Evolutionary conservation across 2,888 invertebrate species (phyloP), one percentile per base, ranked within the genome.

Genomic region (Cryptosula pallasiana): DNA sequence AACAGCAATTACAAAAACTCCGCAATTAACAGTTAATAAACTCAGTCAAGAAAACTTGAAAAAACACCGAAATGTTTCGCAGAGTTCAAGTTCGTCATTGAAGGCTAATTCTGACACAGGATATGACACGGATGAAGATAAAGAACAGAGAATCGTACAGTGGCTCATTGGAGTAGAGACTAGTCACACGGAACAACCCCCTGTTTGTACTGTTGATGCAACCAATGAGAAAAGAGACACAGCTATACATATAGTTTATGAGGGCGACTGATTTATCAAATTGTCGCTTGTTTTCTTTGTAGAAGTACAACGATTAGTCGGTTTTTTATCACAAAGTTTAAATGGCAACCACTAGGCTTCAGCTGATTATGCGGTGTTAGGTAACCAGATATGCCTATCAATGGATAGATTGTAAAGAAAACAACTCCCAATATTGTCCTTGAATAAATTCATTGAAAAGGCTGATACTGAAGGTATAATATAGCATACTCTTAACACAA

Each of bases 231-330:
- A 70, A 23, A 35, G 70, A 9, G 70, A 70, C 45, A 70, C 70
- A 3, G 70, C 70, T 13, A 70, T 70, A 70, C 70, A 70, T 36
- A 70, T 70, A 36, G 70, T 70, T 5, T 70, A 70, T 29, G 55
- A 36, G 45, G 70, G 70, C 2, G 70, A 70, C 29, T 69, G 69
- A 69, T 20, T 23, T 16, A 57, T 9, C 20, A 9, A 5, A 16
- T 13, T 45, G 20, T 45, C 45, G 9, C 9, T 45, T 5, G 9
- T 13, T 45, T 45, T 13, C 20, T 45, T 45, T 45, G 45, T 5
- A 20, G 20, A 5, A 45, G 45, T 45, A 20, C 5, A 45, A n/a
- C n/a, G n/a, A n/a, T n/a, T n/a, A n/a, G n/a, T n/a, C n/a, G n/a
- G n/a, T n/a, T n/a, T n/a, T n/a, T n/a, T n/a, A n/a, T n/a, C n/a